Evolutionary conservation across 2,888 invertebrate species (phyloP).

Genomic region (Metopia argyrocephala): DNA sequence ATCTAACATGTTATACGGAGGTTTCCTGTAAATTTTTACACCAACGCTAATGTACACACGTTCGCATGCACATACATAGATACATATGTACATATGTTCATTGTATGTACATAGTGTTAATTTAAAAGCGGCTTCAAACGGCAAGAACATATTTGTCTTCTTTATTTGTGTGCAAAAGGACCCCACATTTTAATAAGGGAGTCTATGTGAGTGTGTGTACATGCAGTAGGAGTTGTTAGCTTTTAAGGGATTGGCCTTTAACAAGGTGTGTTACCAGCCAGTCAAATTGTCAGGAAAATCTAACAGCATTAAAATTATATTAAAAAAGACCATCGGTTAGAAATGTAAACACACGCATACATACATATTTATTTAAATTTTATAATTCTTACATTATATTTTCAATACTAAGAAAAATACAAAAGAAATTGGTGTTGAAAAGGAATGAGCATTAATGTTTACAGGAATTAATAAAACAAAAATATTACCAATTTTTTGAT

Average conservation of each 20-base stretch:
- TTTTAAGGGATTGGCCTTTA: conserved; percentile 66
- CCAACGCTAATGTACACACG: not conserved
- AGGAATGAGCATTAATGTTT: no score
- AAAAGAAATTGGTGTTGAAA: no score
- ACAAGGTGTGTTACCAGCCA: conserved; percentile 65
- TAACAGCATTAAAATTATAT: conserved; percentile 34
- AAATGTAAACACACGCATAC: conserved; percentile 10
- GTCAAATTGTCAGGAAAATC: conserved; percentile 32
- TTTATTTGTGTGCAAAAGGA: conserved; percentile 25
- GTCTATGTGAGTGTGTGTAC: conserved; percentile 17
- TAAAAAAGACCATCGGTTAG: conserved; percentile 37
- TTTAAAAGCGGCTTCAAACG: conserved; percentile 22
- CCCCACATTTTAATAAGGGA: conserved; percentile 1
- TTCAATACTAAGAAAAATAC: no score
- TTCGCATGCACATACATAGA: not conserved
- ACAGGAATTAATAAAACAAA: no score
- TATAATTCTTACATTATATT: not conserved
- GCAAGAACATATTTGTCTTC: not conserved
- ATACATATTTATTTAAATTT: not conserved
- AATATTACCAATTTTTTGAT: no score
- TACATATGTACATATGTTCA: not conserved
- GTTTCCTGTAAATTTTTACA: no score
- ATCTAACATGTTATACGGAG: no score
- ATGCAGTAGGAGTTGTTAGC: conserved; percentile 43
- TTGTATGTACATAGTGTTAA: conserved; percentile 3